Evolutionary conservation across 2,797 vertebrate genomes (phyloP).

Genomic region (Hyperoplus immaculatus): DNA sequence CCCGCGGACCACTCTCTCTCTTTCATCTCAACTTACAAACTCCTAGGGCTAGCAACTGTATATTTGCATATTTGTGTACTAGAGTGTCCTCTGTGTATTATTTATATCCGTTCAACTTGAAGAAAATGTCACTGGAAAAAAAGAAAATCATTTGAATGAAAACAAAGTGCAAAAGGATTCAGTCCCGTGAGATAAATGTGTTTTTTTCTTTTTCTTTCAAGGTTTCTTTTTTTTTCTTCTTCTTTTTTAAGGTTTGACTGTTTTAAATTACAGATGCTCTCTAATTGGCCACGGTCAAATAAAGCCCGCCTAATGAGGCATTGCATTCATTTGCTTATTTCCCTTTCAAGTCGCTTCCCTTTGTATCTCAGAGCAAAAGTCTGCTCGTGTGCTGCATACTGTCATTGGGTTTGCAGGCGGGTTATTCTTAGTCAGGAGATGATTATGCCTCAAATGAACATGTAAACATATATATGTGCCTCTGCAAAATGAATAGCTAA

Average conservation of each 20-base stretch:
- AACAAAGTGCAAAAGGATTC: conserved; percentile 68
- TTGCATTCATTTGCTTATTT: conserved; percentile 81
- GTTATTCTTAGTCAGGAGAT: conserved; percentile 71
- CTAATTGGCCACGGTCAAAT: conserved; percentile 85
- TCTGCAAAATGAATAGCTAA: conserved; percentile 33
- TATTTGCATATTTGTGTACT: conserved; percentile 52
- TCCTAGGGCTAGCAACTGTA: conserved; percentile 6
- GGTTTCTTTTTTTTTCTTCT: conserved; percentile 51
- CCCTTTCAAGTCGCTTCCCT: conserved; percentile 81
- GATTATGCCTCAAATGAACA: conserved; percentile 64
- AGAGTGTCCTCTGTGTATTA: conserved; percentile 58
- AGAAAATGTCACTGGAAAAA: conserved; percentile 66
- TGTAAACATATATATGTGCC: conserved; percentile 58
- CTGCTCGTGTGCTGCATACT: conserved; percentile 58
- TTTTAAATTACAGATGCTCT: conserved; percentile 84
- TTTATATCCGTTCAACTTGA: conserved; percentile 59
- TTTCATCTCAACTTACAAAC: conserved; percentile 45
- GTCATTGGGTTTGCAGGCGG: conserved; percentile 42
- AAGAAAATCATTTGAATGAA: conserved; percentile 70
- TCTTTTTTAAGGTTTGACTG: conserved; percentile 81
- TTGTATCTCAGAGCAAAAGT: conserved; percentile 78
- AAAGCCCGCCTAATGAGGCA: conserved; percentile 84
- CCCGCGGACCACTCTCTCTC: not conserved
- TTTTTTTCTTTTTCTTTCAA: conserved; percentile 64
- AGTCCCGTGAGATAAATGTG: conserved; percentile 68